A percentile compares a stretch with the other conserved stretches of the same genome.
Evolutionary conservation across 2,888 invertebrate genomes (phyloP).

Genomic region (Cheilosia pagana): DNA sequence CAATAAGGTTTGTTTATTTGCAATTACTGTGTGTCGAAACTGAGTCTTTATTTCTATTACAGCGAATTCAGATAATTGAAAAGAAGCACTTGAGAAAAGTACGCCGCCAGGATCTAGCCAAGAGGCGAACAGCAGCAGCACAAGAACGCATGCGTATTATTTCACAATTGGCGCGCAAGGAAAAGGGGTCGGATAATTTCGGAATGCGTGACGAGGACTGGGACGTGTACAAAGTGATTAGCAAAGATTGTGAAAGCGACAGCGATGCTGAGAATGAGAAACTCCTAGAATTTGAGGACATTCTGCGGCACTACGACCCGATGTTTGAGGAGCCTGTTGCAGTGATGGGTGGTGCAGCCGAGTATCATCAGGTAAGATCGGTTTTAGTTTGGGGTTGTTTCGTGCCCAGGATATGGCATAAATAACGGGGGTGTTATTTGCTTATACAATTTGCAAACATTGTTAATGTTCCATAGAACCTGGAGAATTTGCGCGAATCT

Average conservation of each 20-base stretch:
- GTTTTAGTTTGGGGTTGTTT: neutral
- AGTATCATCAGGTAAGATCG: constrained; percentile 87
- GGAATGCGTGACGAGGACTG: constrained; percentile 97
- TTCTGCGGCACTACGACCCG: constrained; percentile 93
- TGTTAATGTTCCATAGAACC: too few species aligned
- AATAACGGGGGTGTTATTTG: too few species aligned
- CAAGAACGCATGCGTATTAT: constrained; percentile 98
- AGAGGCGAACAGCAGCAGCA: constrained; percentile 94
- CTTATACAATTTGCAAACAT: too few species aligned
- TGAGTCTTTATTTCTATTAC: constrained; percentile 47
- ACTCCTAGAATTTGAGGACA: constrained; percentile 92
- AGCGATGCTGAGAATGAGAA: constrained; percentile 96
- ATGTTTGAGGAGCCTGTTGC: constrained; percentile 85
- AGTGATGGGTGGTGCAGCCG: constrained; percentile 84
- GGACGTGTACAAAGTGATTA: constrained; percentile 97
- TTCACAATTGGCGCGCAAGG: constrained; percentile 92
- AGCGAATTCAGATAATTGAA: constrained; percentile 89
- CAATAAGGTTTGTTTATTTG: constrained; percentile 76
- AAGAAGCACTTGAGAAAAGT: constrained; percentile 90
- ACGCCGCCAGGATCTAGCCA: constrained; percentile 93
- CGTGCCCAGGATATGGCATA: too few species aligned
- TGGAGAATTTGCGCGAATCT: too few species aligned
- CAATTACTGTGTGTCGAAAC: too few species aligned
- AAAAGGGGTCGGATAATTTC: constrained; percentile 94
- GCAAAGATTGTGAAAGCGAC: constrained; percentile 91